These are phyloP conservation scores for Drosophila aff. DNA, from an alignment of 1,140 invertebrate genomes.

Conservation along the genomic window DNA sequence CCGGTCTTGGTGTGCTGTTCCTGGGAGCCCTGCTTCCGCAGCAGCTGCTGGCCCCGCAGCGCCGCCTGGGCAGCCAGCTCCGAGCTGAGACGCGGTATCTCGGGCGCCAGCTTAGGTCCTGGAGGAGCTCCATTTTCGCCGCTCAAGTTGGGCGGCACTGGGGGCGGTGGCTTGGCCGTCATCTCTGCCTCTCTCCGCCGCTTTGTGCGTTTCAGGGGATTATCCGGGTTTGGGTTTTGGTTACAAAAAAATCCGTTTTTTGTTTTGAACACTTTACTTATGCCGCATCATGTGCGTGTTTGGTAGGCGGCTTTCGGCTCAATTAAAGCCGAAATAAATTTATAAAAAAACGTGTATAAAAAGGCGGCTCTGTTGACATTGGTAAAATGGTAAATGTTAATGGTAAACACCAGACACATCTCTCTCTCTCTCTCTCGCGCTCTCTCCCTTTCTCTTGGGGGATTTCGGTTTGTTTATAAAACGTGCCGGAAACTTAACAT, in stretches of 20 bases:
- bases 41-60: slow-evolving; percentile 74
- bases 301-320: slow-evolving; percentile 36
- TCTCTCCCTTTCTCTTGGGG: slow-evolving; percentile 4
- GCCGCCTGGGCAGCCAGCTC: slow-evolving; percentile 83
- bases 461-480: slow-evolving; percentile 80
- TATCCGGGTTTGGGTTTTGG: slow-evolving; percentile 20
- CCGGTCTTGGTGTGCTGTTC: slow-evolving; percentile 46
- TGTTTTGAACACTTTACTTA: slow-evolving; percentile 50
- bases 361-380: slow-evolving; percentile 68
- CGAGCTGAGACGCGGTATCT: slow-evolving; percentile 80
- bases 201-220: slow-evolving; percentile 53
- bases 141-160: slow-evolving; percentile 56
- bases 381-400: slow-evolving; percentile 58
- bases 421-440: slow-evolving; percentile 4
- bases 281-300: slow-evolving; percentile 46
- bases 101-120: slow-evolving; percentile 73
- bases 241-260: slow-evolving; percentile 9
- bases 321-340: slow-evolving; percentile 23
- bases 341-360: slow-evolving; percentile 49
- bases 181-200: slow-evolving; percentile 37
- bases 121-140: slow-evolving; percentile 30
- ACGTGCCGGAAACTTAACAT: slow-evolving; percentile 78
- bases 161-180: slow-evolving; percentile 73
- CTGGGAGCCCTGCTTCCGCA: slow-evolving; percentile 72
- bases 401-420: slow-evolving; percentile 51